Evolutionary conservation across 2,888 invertebrate genomes (phyloP).

Genomic region (Geotrupes spiniger): DNA sequence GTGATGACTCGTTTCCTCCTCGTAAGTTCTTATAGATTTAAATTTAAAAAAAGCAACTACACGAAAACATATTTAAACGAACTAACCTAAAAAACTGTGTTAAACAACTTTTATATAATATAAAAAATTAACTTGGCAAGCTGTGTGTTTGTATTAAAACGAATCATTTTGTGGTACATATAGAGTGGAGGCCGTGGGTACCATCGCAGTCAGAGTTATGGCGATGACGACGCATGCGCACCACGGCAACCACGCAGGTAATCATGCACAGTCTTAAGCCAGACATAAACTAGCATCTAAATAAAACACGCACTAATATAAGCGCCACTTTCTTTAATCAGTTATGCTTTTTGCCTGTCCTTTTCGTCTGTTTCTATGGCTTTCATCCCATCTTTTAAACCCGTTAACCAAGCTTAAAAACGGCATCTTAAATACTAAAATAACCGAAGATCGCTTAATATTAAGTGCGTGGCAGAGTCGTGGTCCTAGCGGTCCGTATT

Average conservation of each 20-base stretch:
- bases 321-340: constrained; percentile 36
- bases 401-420: constrained; percentile 37
- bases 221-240: constrained; percentile 32
- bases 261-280: constrained; percentile 46
- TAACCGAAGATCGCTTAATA: constrained; percentile 35
- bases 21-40: constrained; percentile 34
- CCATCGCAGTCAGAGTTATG: constrained; percentile 31
- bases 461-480: constrained; percentile 37
- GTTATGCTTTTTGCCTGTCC: constrained; percentile 45
- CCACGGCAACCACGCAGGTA: constrained; percentile 46
- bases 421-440: constrained; percentile 32
- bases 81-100: constrained; percentile 11
- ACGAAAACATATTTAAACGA: constrained; percentile 21
- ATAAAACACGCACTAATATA: constrained; percentile 29
- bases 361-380: constrained; percentile 47
- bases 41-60: constrained; percentile 12
- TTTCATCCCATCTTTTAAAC: constrained; percentile 48
- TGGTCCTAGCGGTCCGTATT: constrained; percentile 18
- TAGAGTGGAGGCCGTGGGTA: constrained; percentile 45
- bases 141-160: constrained; percentile 41
- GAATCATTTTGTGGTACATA: constrained; percentile 46
- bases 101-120: neutral
- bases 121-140: constrained; percentile 23
- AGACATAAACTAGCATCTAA: constrained; percentile 40
- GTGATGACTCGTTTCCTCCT: constrained; percentile 52